phyloP scores from a whole-genome alignment of 2,888 invertebrate genomes.

The Melinopterus prodromus region DNA sequence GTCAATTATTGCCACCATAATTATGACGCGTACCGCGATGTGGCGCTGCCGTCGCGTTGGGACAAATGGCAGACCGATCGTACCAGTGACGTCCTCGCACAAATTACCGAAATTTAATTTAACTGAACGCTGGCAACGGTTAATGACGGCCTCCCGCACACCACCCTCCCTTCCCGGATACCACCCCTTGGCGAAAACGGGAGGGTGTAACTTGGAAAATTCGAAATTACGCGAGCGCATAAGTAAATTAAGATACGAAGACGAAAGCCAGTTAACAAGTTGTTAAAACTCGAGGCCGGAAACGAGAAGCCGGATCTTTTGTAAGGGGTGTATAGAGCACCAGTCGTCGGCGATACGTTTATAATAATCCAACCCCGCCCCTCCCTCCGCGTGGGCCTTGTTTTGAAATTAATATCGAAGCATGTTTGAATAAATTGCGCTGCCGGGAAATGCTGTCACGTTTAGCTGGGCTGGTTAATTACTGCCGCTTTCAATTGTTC shows the following conservation, averaged over 20 bases:
- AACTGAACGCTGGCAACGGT: neutral
- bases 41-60: neutral
- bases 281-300: neutral
- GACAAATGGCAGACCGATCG: neutral
- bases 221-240: neutral
- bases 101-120: constrained; percentile 4
- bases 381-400: neutral
- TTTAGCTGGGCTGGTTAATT: neutral
- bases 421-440: neutral
- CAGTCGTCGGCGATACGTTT: neutral
- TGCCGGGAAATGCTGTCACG: neutral
- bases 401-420: constrained; percentile 4
- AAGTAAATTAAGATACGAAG: constrained; percentile 4
- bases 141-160: neutral
- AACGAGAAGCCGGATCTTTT: neutral
- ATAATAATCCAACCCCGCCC: neutral
- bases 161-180: neutral
- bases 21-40: neutral
- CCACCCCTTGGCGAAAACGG: neutral
- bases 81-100: neutral
- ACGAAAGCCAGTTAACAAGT: constrained; percentile 4
- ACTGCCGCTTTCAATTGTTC: neutral
- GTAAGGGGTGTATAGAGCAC: neutral
- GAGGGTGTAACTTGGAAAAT: neutral
- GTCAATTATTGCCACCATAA: neutral